Evolutionary conservation across 1,140 invertebrate species (phyloP).

Genomic region (Gonioctena quinquepunctata): DNA sequence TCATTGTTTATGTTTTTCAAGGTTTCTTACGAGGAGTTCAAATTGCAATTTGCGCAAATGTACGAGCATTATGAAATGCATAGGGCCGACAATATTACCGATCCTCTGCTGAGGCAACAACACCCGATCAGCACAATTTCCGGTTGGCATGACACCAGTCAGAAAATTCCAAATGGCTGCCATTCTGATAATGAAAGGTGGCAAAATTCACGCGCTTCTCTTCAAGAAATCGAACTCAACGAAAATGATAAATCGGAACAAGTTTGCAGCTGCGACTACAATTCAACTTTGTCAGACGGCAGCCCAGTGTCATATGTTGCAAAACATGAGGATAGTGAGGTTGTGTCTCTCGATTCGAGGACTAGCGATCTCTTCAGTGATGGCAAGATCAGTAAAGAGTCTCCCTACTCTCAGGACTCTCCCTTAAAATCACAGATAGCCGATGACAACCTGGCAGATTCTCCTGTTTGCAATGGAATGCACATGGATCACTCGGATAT

Average conservation of each 20-base stretch:
- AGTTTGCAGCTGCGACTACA: conserved; percentile 63
- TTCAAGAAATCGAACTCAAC: conserved; percentile 56
- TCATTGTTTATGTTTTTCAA: conserved; percentile 5
- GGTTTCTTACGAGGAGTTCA: conserved; percentile 97
- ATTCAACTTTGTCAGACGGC: conserved; percentile 61
- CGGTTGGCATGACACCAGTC: conserved; percentile 77
- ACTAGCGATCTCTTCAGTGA: conserved; percentile 61
- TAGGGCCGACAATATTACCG: conserved; percentile 90
- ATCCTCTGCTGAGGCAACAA: conserved; percentile 88
- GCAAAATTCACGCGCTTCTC: conserved; percentile 54
- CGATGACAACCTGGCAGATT: conserved; percentile 32
- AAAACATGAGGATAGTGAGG: conserved; percentile 60
- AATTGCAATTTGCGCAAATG: conserved; percentile 93
- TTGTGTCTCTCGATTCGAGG: conserved; percentile 59
- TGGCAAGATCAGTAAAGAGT: conserved; percentile 57
- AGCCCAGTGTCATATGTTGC: conserved; percentile 60
- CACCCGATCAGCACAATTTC: conserved; percentile 95
- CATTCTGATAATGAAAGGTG: conserved; percentile 54
- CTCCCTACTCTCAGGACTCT: conserved; percentile 48
- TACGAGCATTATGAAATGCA: conserved; percentile 96
- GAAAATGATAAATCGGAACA: conserved; percentile 58
- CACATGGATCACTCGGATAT: conserved; percentile 47
- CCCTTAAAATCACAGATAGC: conserved; percentile 45
- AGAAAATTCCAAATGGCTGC: conserved; percentile 55
- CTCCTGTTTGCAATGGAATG: conserved; percentile 51